Percentiles rank a stretch among this genome's conserved stretches.
Conservation (phyloP, 2,797 vertebrate species). For the Betta splendens region DNA sequence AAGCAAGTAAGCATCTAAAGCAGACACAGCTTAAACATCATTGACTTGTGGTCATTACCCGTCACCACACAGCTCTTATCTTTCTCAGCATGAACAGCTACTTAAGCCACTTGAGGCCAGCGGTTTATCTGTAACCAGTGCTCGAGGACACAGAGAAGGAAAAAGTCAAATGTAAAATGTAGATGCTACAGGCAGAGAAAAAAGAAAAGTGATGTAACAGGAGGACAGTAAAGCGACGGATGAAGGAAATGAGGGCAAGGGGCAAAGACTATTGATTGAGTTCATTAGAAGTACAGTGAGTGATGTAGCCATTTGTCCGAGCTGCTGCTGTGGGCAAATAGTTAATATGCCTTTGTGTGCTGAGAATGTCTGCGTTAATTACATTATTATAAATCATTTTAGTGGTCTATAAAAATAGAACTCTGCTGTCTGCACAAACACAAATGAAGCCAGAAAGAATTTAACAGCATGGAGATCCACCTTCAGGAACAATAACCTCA, state of each 20-base stretch:
- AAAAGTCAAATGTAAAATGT: slow-evolving; percentile 27
- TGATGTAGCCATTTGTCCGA: slow-evolving; percentile 26
- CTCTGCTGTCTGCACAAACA: no score
- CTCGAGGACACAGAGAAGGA: slow-evolving; percentile 38
- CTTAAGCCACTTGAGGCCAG: slow-evolving; percentile 37
- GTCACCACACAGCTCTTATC: slow-evolving; percentile 40
- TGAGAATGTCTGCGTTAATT: not conserved
- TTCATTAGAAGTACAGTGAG: slow-evolving; percentile 53
- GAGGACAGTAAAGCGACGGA: slow-evolving; percentile 16
- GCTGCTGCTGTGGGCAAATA: slow-evolving; percentile 28
- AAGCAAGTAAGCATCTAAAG: slow-evolving; percentile 47
- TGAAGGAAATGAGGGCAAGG: slow-evolving; percentile 46
- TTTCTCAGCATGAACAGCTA: slow-evolving; percentile 32
- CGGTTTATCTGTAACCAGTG: slow-evolving; percentile 55
- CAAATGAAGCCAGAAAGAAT: no score
- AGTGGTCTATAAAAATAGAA: slow-evolving; percentile 2
- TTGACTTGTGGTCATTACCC: slow-evolving; percentile 47
- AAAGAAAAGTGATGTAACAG: no score
- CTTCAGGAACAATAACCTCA: no score
- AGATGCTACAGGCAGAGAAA: slow-evolving; percentile 10
- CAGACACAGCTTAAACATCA: slow-evolving; percentile 47
- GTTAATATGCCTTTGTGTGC: slow-evolving; percentile 28
- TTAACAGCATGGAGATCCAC: no score
- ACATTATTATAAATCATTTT: slow-evolving; percentile 19
- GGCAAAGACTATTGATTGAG: slow-evolving; percentile 59